Evolutionary conservation across 2,888 invertebrate species (phyloP), one percentile per base, ranked within the genome.

Genomic region (Plutella xylostella): DNA sequence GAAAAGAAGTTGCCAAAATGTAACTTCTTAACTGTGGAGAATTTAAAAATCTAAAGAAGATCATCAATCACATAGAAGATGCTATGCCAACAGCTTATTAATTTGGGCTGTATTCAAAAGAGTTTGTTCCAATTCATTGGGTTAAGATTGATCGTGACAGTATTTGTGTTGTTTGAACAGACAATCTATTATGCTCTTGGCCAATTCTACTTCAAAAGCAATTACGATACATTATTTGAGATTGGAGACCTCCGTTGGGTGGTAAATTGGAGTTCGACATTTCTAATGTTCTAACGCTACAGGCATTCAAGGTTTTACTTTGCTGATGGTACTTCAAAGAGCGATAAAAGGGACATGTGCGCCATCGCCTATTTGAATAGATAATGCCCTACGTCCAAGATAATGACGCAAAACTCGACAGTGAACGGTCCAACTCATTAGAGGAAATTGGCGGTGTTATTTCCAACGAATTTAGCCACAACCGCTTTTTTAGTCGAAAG

Each of bases 291-390:
- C 28, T 28, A 37, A 9, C 19, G 3, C 37, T 37, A 18, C 15
- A 7, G 14, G 33, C 1, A 33, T 7, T 17, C 9, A 42, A 42
- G 31, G 3, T 11, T 43, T 33, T 12, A 4, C n/a, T 22, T 45
- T 39, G 40, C 34, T 45, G 25, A 40, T 33, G 45, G 33, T 47
- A 44, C 44, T 14, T 34, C 35, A 37, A 41, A 41, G 19, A 28
- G 20, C 40, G 47, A 47, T 47, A 47, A 47, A 47, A 42, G 45
- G 42, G 45, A 45, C 49, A 47, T 49, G 47, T 45, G 42, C 47
- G 48, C 47, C 49, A 56, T 56, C 53, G 57, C 51, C 53, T 53
- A 51, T 58, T 57, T 55, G 51, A 55, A 55, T 52, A 51, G 57
- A 58, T 56, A 57, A 47, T 45, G 42, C 35, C 38, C 22, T 30